These are phyloP conservation scores for Sylvicola cinctus DNA, from an alignment of 2,888 invertebrate species.

Conservation along the genomic window DNA sequence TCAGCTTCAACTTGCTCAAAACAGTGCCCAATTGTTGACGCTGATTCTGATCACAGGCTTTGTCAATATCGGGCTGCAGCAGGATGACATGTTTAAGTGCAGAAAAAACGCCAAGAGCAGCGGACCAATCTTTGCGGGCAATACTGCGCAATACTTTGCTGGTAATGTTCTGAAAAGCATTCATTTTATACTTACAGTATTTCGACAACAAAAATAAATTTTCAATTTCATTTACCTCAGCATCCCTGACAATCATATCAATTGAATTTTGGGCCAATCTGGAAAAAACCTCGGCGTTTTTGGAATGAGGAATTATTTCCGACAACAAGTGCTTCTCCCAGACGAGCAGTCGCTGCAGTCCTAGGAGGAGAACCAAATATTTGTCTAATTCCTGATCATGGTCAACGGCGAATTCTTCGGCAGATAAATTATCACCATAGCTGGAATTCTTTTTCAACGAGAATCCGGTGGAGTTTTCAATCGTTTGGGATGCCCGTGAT, in stretches of 20 bases:
- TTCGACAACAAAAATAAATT: no score
- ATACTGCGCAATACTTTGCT: constrained; percentile 54
- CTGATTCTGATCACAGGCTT: constrained; percentile 47
- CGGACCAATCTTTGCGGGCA: constrained; percentile 54
- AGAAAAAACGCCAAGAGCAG: constrained; percentile 62
- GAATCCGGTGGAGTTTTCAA: constrained; percentile 62
- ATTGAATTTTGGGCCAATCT: constrained; percentile 67
- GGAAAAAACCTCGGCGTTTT: constrained; percentile 67
- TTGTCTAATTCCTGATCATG: constrained; percentile 66
- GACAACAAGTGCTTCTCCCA: constrained; percentile 67
- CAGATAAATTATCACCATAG: constrained; percentile 20
- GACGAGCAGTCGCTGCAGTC: constrained; percentile 66
- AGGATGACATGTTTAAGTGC: constrained; percentile 57
- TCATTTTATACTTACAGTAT: no score
- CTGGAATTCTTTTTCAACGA: constrained; percentile 36
- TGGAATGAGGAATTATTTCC: constrained; percentile 61
- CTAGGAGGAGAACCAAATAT: constrained; percentile 62
- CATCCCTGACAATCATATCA: constrained; percentile 66
- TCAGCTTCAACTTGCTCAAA: constrained; percentile 48
- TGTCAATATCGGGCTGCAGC: constrained; percentile 61
- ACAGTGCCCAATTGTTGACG: constrained; percentile 52
- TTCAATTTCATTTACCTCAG: no score
- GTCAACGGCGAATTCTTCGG: constrained; percentile 18
- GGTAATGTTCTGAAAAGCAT: constrained; percentile 43
- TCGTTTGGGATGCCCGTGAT: constrained; percentile 60